Evolutionary conservation across 2,888 invertebrate species (phyloP).

Genomic region (Pyrrhosoma nymphula): DNA sequence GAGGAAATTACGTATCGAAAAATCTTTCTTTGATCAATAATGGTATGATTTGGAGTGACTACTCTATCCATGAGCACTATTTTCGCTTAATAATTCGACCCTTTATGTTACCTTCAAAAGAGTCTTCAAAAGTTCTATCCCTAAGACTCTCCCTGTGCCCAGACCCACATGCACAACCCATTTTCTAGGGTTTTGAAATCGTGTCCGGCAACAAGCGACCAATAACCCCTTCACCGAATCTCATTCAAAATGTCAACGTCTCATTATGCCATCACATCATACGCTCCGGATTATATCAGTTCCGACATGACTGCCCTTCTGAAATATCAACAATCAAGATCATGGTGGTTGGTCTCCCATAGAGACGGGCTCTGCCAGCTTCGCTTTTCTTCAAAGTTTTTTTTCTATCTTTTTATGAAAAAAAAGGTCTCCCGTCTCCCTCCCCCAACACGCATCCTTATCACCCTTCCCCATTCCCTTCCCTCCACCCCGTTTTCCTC

Average conservation of each 20-base stretch:
- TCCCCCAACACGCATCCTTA: background rate
- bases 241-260: slow-evolving; percentile 49
- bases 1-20: too few species aligned
- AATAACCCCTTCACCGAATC: background rate
- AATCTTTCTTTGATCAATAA: too few species aligned
- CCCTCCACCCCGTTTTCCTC: background rate
- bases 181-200: background rate
- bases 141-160: background rate
- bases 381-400: background rate
- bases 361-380: background rate
- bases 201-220: slow-evolving; percentile 36
- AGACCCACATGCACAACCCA: background rate
- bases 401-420: background rate
- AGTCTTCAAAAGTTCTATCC: background rate
- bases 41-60: too few species aligned
- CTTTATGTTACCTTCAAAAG: too few species aligned
- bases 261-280: background rate
- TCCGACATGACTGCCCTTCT: slow-evolving; percentile 26
- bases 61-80: too few species aligned
- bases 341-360: background rate
- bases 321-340: slow-evolving; percentile 51
- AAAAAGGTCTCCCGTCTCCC: background rate
- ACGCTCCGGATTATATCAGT: background rate
- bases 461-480: background rate
- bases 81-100: too few species aligned